A percentile compares a stretch with the other conserved stretches of the same genome.
Conservation (phyloP, 92 coral and sea anemone species). For the Isaurus tuberculatus region DNA sequence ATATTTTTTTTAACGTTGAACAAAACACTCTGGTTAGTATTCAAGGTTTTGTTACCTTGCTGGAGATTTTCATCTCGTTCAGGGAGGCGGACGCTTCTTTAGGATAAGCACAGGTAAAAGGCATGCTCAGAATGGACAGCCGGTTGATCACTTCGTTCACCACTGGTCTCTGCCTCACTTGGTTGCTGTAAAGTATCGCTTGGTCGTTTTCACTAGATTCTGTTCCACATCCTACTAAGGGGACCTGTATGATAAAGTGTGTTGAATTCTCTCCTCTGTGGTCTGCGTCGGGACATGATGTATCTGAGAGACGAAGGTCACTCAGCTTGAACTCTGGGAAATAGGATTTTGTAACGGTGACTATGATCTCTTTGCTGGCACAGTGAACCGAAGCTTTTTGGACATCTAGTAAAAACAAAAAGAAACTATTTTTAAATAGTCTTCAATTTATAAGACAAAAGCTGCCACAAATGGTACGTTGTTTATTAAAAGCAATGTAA, state of each 20-base stretch:
- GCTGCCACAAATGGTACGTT: too few relatives aligned
- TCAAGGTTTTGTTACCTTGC: background rate
- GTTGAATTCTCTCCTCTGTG: slow-evolving; percentile 1
- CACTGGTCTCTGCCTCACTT: slow-evolving; percentile 38
- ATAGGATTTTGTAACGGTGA: background rate
- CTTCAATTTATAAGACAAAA: too few relatives aligned
- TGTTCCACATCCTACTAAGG: slow-evolving; percentile 41
- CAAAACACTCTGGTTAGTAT: too few relatives aligned
- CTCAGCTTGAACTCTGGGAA: slow-evolving; percentile 7
- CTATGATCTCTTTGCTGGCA: slow-evolving; percentile 18
- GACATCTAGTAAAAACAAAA: background rate
- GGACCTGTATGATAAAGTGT: slow-evolving; percentile 11
- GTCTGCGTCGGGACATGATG: slow-evolving; percentile 16
- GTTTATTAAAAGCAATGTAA: too few relatives aligned
- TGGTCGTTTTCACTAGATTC: background rate
- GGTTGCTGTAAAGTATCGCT: slow-evolving; percentile 37
- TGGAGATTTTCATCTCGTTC: slow-evolving; percentile 6
- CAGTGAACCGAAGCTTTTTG: background rate
- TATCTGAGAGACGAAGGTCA: slow-evolving; percentile 31
- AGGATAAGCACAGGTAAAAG: slow-evolving; percentile 32
- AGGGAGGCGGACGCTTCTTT: slow-evolving; percentile 43
- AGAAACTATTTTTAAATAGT: background rate
- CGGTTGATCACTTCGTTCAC: slow-evolving; percentile 37
- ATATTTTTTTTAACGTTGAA: too few relatives aligned
- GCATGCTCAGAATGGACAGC: slow-evolving; percentile 11